A percentile compares a stretch with the other conserved stretches of the same genome.
These are phyloP conservation scores for Ammodytes marinus DNA, from an alignment of 2,113 vertebrate species.

Conservation along the genomic window DNA sequence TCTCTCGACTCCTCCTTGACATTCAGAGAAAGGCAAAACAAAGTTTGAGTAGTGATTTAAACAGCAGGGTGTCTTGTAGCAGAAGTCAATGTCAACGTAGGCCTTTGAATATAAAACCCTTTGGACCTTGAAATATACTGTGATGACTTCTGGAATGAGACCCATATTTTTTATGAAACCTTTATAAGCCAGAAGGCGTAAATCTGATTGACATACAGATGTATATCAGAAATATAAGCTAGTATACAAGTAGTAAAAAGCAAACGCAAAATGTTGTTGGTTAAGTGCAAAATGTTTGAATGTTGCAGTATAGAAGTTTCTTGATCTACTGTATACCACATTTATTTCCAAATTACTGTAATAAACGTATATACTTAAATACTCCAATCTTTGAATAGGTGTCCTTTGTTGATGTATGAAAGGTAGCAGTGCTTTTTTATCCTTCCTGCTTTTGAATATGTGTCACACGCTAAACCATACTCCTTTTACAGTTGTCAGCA, in stretches of 20 bases:
- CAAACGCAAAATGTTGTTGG: not conserved
- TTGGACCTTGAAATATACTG: slow-evolving; percentile 12
- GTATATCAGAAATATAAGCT: slow-evolving; percentile 1
- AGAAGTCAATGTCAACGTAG: slow-evolving; percentile 11
- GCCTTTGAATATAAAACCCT: slow-evolving; percentile 25
- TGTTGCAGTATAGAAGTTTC: not conserved
- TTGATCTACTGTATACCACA: not conserved
- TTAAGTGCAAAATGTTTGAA: not conserved
- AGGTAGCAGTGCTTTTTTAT: slow-evolving; percentile 7
- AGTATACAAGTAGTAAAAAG: not conserved
- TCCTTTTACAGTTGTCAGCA: not conserved
- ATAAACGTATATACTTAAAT: not conserved
- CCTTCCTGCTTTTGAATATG: not conserved
- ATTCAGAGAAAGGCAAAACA: slow-evolving; percentile 28
- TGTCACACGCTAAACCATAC: slow-evolving; percentile 2
- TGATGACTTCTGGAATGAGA: not conserved
- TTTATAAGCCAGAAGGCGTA: not conserved
- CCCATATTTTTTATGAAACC: slow-evolving; percentile 1
- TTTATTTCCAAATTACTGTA: slow-evolving; percentile 11
- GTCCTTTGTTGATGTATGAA: slow-evolving; percentile 15
- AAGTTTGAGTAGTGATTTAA: not conserved
- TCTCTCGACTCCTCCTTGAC: slow-evolving; percentile 1
- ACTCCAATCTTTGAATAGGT: not conserved
- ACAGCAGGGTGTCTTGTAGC: not conserved
- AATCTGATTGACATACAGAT: not conserved